Evolutionary conservation across 2,888 invertebrate species (phyloP).

Genomic region (Erebia aethiops): DNA sequence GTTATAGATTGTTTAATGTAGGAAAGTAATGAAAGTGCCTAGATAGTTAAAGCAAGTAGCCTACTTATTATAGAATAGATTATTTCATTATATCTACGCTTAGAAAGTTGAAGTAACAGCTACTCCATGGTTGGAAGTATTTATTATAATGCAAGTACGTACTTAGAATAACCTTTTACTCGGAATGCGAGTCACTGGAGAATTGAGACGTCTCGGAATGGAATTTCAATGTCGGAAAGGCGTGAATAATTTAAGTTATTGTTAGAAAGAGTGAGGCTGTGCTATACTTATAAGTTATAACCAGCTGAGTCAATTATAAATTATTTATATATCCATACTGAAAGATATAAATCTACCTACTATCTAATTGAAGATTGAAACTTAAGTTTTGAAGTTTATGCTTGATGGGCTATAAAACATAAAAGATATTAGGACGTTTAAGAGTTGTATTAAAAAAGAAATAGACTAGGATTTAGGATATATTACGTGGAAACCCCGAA

Average conservation of each 20-base stretch:
- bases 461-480: background rate
- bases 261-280: slow-evolving; percentile 12
- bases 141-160: slow-evolving; percentile 17
- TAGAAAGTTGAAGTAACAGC: slow-evolving; percentile 14
- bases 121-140: background rate
- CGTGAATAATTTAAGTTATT: slow-evolving; percentile 9
- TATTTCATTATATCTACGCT: background rate
- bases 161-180: slow-evolving; percentile 22
- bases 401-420: no score
- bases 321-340: background rate
- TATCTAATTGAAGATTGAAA: no score
- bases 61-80: background rate
- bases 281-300: background rate
- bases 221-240: slow-evolving; percentile 24
- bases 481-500: no score
- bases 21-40: background rate
- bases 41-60: background rate
- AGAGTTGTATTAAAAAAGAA: background rate
- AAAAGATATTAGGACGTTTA: background rate
- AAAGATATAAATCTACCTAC: no score
- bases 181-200: slow-evolving; percentile 28
- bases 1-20: background rate
- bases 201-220: slow-evolving; percentile 10
- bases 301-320: background rate
- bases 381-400: no score